phyloP scores from a whole-genome alignment of 2,113 vertebrate genomes.

The Nycticebus coucang region DNA sequence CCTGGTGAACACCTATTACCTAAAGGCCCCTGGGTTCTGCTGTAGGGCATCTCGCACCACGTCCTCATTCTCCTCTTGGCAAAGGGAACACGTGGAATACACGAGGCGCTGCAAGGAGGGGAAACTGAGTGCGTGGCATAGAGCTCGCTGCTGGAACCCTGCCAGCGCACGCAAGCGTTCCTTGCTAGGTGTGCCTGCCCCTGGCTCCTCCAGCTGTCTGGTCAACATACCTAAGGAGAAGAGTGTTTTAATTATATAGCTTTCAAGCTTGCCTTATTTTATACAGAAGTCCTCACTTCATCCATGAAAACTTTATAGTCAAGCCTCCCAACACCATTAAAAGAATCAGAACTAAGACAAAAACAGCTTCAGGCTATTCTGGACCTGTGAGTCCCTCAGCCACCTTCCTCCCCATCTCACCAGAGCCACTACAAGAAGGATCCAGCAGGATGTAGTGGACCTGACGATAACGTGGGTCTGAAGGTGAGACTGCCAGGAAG shows the following conservation, averaged over 20 bases:
- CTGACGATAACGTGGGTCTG: conserved; percentile 85
- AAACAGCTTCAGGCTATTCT: rapidly evolving
- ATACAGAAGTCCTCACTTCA: background rate
- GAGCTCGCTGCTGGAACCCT: conserved; percentile 90
- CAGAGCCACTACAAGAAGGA: conserved; percentile 97
- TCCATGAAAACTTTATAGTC: background rate
- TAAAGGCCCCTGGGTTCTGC: conserved; percentile 85
- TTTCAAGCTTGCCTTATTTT: background rate
- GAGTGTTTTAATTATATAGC: background rate
- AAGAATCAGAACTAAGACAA: background rate
- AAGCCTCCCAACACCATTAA: background rate
- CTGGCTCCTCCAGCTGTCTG: conserved; percentile 72
- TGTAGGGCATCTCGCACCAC: conserved; percentile 89
- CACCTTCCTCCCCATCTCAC: conserved; percentile 73
- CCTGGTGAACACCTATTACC: conserved; percentile 79
- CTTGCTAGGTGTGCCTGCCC: background rate
- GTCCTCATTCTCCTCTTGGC: conserved; percentile 94
- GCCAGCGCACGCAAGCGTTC: conserved; percentile 89
- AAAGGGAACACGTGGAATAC: conserved; percentile 97
- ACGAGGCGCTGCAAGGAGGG: conserved; percentile 89
- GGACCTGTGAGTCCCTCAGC: background rate
- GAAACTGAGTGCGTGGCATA: conserved; percentile 91
- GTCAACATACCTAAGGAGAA: conserved; percentile 89
- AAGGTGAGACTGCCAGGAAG: conserved; percentile 91
- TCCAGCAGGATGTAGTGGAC: conserved; percentile 94